Percentiles rank a stretch among this genome's conserved stretches.
phyloP scores from a whole-genome alignment of 2,113 vertebrate genomes.

The Tonatia bakeri region DNA sequence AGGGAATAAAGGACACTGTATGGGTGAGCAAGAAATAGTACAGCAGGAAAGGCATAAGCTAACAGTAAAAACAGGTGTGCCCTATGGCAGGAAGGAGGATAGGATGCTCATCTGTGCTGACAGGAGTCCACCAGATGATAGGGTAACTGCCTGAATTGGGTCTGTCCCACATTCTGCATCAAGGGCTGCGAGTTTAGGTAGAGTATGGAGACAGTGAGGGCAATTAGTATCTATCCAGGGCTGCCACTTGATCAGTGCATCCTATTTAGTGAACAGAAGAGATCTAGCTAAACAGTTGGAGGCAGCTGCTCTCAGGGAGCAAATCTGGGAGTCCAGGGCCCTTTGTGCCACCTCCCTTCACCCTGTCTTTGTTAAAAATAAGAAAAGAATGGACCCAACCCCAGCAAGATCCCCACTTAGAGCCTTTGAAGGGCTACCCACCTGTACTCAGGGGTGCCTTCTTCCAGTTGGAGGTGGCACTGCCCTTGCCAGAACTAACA shows the following conservation, averaged over 20 bases:
- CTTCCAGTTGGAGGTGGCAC: constrained; percentile 89
- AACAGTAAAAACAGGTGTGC: background rate
- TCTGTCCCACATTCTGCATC: background rate
- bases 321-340: background rate
- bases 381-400: background rate
- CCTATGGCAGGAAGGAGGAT: no score
- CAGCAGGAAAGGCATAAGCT: background rate
- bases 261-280: background rate
- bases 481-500: constrained; percentile 82
- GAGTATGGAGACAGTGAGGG: background rate
- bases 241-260: background rate
- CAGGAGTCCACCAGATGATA: background rate
- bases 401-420: background rate
- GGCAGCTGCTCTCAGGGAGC: background rate
- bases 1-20: background rate
- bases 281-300: no score
- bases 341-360: background rate
- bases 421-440: constrained; percentile 60
- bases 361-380: background rate
- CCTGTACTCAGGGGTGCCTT: constrained; percentile 89
- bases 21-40: background rate
- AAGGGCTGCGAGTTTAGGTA: background rate
- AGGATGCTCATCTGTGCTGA: background rate
- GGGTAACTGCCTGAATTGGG: background rate
- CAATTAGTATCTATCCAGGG: background rate